phyloP scores from a whole-genome alignment of 2,888 invertebrate genomes.

The Dusona sp. region DNA sequence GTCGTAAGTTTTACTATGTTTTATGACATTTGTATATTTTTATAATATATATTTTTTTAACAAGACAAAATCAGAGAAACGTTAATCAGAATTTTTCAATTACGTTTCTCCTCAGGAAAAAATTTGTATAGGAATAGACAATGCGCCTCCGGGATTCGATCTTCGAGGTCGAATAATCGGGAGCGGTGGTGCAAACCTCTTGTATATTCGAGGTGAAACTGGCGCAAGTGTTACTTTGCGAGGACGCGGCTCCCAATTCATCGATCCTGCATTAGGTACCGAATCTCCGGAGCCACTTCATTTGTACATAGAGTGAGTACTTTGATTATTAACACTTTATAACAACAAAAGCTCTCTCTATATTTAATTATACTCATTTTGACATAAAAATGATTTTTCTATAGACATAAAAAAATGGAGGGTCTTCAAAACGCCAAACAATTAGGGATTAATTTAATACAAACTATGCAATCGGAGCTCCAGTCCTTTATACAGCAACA shows the following conservation, averaged over 20 bases:
- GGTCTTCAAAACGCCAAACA: constrained; percentile 90
- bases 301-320: constrained; percentile 89
- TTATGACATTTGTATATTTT: neutral
- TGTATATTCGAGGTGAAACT: constrained; percentile 92
- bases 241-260: constrained; percentile 88
- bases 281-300: constrained; percentile 91
- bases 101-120: constrained; percentile 86
- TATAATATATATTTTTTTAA: neutral
- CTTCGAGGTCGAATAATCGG: constrained; percentile 91
- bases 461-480: constrained; percentile 89
- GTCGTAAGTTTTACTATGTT: constrained; percentile 75
- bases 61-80: neutral
- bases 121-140: constrained; percentile 91
- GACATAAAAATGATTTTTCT: neutral
- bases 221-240: constrained; percentile 91
- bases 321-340: constrained; percentile 12
- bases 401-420: constrained; percentile 89
- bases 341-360: neutral
- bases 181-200: constrained; percentile 89
- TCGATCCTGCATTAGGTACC: constrained; percentile 86
- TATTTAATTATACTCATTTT: neutral
- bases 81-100: neutral
- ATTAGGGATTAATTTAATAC: constrained; percentile 91
- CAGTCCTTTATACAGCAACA: constrained; percentile 85
- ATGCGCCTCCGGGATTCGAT: constrained; percentile 91